Percentiles rank a stretch among this genome's conserved stretches.
Evolutionary conservation across 2,113 vertebrate genomes (phyloP).

Genomic region (Bucco capensis): DNA sequence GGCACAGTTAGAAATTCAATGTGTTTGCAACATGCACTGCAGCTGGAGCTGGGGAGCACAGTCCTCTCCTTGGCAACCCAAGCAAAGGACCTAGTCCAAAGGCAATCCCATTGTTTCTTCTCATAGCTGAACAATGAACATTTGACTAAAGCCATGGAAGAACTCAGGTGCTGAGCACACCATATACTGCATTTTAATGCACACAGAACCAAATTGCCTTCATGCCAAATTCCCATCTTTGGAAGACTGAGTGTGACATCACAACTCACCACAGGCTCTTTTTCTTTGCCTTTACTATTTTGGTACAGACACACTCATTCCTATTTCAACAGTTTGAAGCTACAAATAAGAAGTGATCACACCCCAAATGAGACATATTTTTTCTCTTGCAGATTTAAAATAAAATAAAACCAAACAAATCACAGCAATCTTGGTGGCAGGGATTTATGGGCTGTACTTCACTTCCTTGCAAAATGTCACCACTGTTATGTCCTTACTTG

Average conservation of each 20-base stretch:
- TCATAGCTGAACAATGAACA: background rate
- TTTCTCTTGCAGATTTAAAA: background rate
- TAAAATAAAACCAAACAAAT: background rate
- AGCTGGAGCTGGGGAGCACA: background rate
- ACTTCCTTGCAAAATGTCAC: background rate
- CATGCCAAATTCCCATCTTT: background rate
- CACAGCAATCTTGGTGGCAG: background rate
- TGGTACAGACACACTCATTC: background rate
- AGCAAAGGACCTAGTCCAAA: background rate
- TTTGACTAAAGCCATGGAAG: background rate
- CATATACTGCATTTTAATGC: background rate
- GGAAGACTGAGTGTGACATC: background rate
- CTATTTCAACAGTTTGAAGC: background rate
- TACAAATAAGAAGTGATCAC: background rate
- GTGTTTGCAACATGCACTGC: background rate
- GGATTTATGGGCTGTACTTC: background rate
- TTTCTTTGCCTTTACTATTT: background rate
- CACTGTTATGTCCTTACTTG: background rate
- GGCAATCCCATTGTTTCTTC: background rate
- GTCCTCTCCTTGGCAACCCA: background rate
- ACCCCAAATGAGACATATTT: background rate
- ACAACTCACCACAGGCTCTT: background rate
- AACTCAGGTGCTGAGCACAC: background rate
- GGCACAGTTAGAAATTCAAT: background rate
- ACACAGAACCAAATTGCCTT: background rate